A percentile compares a stretch with the other conserved stretches of the same genome.
Conservation (phyloP, 2,888 invertebrate genomes). For the Nematopogon swammerdamellus region DNA sequence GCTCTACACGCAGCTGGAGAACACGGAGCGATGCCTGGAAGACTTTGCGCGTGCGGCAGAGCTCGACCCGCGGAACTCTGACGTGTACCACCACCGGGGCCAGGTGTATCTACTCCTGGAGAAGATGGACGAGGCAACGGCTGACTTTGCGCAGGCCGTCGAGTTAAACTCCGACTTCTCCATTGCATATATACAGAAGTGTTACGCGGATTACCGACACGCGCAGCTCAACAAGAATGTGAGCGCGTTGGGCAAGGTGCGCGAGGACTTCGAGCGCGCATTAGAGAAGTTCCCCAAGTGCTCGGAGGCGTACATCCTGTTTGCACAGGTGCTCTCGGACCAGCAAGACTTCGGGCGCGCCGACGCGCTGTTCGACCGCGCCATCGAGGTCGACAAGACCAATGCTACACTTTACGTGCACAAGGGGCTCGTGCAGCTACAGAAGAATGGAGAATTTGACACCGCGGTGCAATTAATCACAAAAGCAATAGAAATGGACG, state of each 20-base stretch:
- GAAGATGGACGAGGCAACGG: constrained; percentile 73
- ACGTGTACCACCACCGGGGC: constrained; percentile 91
- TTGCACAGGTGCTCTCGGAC: constrained; percentile 88
- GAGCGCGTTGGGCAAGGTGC: constrained; percentile 60
- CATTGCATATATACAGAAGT: constrained; percentile 85
- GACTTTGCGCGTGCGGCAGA: constrained; percentile 78
- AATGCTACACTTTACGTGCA: constrained; percentile 88
- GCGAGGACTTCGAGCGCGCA: constrained; percentile 71
- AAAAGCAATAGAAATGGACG: constrained; percentile 82
- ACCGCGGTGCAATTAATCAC: constrained; percentile 75
- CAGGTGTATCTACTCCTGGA: constrained; percentile 83
- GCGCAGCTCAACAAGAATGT: constrained; percentile 61
- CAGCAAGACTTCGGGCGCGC: constrained; percentile 81
- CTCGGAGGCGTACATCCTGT: constrained; percentile 83
- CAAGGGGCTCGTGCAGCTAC: constrained; percentile 77
- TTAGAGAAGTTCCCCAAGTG: constrained; percentile 79
- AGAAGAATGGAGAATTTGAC: constrained; percentile 81
- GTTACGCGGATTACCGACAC: constrained; percentile 81
- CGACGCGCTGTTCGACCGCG: constrained; percentile 76
- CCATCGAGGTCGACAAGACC: constrained; percentile 75
- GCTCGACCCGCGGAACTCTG: constrained; percentile 76
- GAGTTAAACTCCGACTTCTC: constrained; percentile 80
- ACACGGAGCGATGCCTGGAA: constrained; percentile 67
- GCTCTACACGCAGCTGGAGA: constrained; percentile 75
- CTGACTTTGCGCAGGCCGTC: constrained; percentile 81